Percentiles rank a stretch among this genome's conserved stretches.
Evolutionary conservation across 2,888 invertebrate genomes (phyloP).

Genomic region (Amblyjoppa fuscipennis): DNA sequence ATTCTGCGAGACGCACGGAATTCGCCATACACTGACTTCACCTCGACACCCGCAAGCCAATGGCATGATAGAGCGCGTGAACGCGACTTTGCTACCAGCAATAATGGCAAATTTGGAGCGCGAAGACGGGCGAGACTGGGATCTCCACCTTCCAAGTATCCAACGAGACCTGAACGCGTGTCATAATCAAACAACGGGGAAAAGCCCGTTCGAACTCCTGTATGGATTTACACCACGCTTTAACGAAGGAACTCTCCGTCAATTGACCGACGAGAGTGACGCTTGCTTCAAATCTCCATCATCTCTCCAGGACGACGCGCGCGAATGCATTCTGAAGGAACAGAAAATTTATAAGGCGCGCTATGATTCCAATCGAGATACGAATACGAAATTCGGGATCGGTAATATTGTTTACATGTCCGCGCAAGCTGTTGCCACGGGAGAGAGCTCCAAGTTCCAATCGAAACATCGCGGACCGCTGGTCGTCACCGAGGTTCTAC

Average conservation of each 20-base stretch:
- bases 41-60: slow-evolving; percentile 70
- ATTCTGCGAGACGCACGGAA: slow-evolving; percentile 62
- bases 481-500: background rate
- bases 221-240: slow-evolving; percentile 52
- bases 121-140: slow-evolving; percentile 42
- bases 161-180: slow-evolving; percentile 67
- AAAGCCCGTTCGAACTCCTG: slow-evolving; percentile 65
- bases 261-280: slow-evolving; percentile 21
- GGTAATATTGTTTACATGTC: slow-evolving; percentile 48
- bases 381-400: slow-evolving; percentile 22
- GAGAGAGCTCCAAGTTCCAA: slow-evolving; percentile 45
- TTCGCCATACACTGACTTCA: slow-evolving; percentile 58
- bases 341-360: slow-evolving; percentile 12
- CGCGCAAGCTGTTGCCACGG: slow-evolving; percentile 11
- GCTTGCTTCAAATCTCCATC: background rate
- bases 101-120: background rate
- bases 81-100: slow-evolving; percentile 39
- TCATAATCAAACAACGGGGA: slow-evolving; percentile 56
- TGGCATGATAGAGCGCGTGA: slow-evolving; percentile 60
- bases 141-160: slow-evolving; percentile 40
- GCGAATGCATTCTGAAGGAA: background rate
- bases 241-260: slow-evolving; percentile 21
- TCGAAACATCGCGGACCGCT: background rate
- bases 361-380: slow-evolving; percentile 27
- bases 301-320: slow-evolving; percentile 32